Percentiles rank a stretch among this genome's conserved stretches.
phyloP scores from a whole-genome alignment of 2,797 vertebrate species.

The Gambelia wislizenii region DNA sequence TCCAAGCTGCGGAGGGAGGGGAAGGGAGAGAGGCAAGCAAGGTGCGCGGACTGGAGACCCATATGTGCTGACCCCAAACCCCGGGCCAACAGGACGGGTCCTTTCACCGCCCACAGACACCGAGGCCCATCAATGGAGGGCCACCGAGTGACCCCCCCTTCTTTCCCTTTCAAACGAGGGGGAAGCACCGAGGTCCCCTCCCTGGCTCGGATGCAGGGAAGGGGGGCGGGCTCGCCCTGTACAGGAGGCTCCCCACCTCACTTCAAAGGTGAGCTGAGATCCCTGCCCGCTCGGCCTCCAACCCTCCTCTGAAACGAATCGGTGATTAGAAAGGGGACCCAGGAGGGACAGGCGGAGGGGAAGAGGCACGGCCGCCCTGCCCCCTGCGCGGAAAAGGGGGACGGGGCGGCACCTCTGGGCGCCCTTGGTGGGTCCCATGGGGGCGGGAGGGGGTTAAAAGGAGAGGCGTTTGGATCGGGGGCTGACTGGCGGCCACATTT shows the following conservation, averaged over 20 bases:
- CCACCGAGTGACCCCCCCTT: too few species aligned
- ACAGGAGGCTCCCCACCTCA: not conserved
- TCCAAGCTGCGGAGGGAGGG: not conserved
- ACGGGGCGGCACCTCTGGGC: too few species aligned
- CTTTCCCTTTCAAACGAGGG: rapidly evolving
- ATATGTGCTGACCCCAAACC: too few species aligned
- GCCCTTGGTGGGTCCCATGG: not conserved
- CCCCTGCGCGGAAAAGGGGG: not conserved
- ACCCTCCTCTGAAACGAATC: slow-evolving; percentile 22
- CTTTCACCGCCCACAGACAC: too few species aligned
- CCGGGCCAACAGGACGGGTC: too few species aligned
- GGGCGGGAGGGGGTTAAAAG: not conserved
- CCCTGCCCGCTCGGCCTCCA: not conserved
- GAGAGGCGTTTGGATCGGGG: too few species aligned
- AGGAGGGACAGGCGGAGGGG: not conserved
- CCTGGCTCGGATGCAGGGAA: not conserved
- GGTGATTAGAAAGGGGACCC: not conserved
- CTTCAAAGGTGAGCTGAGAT: not conserved
- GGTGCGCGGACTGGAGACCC: too few species aligned
- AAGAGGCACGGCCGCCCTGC: not conserved
- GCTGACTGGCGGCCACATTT: too few species aligned
- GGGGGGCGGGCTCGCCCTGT: not conserved
- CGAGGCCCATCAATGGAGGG: too few species aligned
- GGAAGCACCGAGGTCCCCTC: not conserved
- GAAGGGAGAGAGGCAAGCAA: too few species aligned